Conservation (phyloP, 2,888 invertebrate genomes). For the Trypoxylon attenuatum region DNA sequence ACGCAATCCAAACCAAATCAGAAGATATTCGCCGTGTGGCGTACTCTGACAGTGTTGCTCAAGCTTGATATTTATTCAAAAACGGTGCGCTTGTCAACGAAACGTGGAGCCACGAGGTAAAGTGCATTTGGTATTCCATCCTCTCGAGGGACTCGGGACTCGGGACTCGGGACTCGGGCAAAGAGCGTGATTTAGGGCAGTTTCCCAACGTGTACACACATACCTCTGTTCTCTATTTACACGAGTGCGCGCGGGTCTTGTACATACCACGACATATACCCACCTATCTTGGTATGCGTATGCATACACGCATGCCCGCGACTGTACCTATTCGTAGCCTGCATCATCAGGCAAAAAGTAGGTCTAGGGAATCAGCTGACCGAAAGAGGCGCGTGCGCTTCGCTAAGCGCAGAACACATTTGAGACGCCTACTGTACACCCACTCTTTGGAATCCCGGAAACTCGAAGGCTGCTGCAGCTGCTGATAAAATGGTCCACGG, state of each 20-base stretch:
- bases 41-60: not conserved
- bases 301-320: slow-evolving; percentile 13
- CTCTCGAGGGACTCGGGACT: slow-evolving; percentile 24
- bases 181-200: slow-evolving; percentile 58
- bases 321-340: slow-evolving; percentile 48
- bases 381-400: slow-evolving; percentile 60
- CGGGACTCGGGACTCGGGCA: slow-evolving; percentile 47
- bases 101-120: not conserved
- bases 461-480: not conserved
- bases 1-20: too few species aligned
- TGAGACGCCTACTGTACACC: slow-evolving; percentile 49
- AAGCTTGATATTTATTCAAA: not conserved
- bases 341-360: slow-evolving; percentile 65
- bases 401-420: slow-evolving; percentile 28
- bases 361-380: slow-evolving; percentile 72
- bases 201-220: slow-evolving; percentile 40
- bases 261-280: not conserved
- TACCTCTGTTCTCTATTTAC: slow-evolving; percentile 23
- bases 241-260: too few species aligned
- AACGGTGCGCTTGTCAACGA: not conserved
- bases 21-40: not conserved
- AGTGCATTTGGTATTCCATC: slow-evolving; percentile 13
- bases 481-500: too few species aligned
- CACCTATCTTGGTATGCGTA: not conserved
- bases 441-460: slow-evolving; percentile 3